Base-by-base conservation (phyloP, 2,113 vertebrate genomes). In the Crypturellus undulatus region DNA sequence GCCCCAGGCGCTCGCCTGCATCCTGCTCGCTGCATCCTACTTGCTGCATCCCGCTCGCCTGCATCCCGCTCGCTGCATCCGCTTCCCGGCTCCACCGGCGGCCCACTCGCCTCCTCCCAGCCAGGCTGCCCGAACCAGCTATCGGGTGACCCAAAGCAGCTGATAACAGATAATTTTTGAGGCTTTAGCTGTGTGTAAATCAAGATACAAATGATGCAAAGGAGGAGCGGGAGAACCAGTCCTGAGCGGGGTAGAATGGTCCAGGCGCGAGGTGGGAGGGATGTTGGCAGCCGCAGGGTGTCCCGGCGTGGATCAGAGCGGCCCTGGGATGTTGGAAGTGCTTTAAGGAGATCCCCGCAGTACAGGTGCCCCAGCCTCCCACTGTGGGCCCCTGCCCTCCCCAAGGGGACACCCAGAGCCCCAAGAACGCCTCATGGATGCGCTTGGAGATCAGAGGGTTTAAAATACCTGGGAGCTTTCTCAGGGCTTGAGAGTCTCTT, bases 251-350 rank as follows among this genome's bases (percentile, higher is more conserved):
- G 87, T 18, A 69, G 82, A 43, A 65, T 2, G 2, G 73, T 63
- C 62, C 79, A 87, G 62, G 34, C 65, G 68, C 0, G 38, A 86
- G 30, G 56, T 12, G 82, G 72, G 60, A 73, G 73, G 2, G 10
- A 40, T 59, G 56, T 59, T 42, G 63, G 84, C 90, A 90, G 67
- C 69, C 87, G 63, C 75, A 85, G 81, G 59, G 71, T 84, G 38
- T 71, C 58, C 63, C 10, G 12, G 64, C 77, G n/a, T 12, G 70
- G 84, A 95, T 89, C 88, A 63, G 59, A 81, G 67, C 2, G 3
- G n/a, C 68, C 65, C 86, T 94, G 89, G 88, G 84, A 90, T 91
- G 89, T 28, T 54, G 19, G 79, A 92, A 94, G 76, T 38, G 3
- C 65, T 91, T 90, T 89, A 95, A 93, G 87, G 89, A 89, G 79